Evolutionary conservation across 2,113 vertebrate genomes (phyloP).

Genomic region (Eubucco bourcierii): DNA sequence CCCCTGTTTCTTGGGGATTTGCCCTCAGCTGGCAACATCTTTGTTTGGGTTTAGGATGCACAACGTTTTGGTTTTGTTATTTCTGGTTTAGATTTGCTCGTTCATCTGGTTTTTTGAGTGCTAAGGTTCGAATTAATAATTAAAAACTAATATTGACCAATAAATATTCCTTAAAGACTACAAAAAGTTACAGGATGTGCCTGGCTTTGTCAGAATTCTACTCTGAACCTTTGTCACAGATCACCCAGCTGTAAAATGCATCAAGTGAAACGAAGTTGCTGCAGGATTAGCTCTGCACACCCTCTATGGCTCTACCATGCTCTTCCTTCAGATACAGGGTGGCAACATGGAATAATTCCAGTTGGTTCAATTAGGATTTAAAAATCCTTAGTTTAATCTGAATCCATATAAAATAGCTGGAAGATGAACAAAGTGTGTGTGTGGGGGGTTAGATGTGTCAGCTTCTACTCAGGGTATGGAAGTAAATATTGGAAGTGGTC

Average conservation of each 20-base stretch:
- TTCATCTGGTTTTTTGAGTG: neutral
- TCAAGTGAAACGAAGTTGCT: neutral
- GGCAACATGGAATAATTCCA: neutral
- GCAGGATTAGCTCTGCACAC: neutral
- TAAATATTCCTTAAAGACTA: constrained; percentile 6
- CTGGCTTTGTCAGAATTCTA: neutral
- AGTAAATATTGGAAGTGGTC: constrained; percentile 56
- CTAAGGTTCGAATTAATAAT: neutral
- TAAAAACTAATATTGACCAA: neutral
- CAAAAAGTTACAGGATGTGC: neutral
- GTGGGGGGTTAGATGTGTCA: constrained; percentile 23
- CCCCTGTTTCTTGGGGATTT: neutral
- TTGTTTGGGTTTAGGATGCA: rapidly evolving
- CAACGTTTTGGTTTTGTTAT: neutral
- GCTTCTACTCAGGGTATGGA: constrained; percentile 49
- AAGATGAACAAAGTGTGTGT: constrained; percentile 26
- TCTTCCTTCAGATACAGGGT: neutral
- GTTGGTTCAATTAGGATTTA: neutral
- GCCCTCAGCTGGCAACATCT: neutral
- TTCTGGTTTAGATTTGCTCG: neutral
- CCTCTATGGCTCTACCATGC: neutral
- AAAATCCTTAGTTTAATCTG: constrained; percentile 9
- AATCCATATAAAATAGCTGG: neutral
- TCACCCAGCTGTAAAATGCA: neutral
- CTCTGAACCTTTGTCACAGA: neutral